Base-by-base conservation (phyloP, 2,113 vertebrate genomes). In the Oenanthe oenanthe region DNA sequence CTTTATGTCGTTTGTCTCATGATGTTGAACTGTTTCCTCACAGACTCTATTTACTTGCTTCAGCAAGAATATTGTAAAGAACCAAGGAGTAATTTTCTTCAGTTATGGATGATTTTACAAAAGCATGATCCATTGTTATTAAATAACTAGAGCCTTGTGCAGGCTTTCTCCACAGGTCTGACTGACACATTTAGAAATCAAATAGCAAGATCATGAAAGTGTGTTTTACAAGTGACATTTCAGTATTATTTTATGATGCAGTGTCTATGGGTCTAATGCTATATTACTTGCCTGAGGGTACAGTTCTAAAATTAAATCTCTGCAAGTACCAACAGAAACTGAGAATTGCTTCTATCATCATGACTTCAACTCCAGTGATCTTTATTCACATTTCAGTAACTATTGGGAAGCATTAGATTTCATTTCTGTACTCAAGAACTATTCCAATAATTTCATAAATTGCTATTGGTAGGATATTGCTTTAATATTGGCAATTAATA, bases 271-370 rank as follows among this genome's bases (percentile, higher is more conserved):
- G 58, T 92, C 56, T 85, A 80, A 83, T 76, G 50, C 88, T 92
- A 1, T 82, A 90, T 90, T 85, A 70, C 60, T 80, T 74, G 47
- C 82, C 62, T 56, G 42, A 43, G 31, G 47, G 26, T 47, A 50
- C 11, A 32, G 34, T 58, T 88, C 71, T 85, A 85, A 94, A 93
- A 85, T 82, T 76, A 79, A 83, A 85, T 56, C 38, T 89, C 77
- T 70, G 58, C 36, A 70, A 70, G 25, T 36, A 58, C 29, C 58
- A 93, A 76, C 42, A 58, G 80, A 87, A 95, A 68, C 38, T 51
- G 70, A 81, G 34, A 68, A 79, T 75, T 83, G 67, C 45, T 95
- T 92, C 87, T 88, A 34, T 82, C 38, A n/a, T 73, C 29, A 4
- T 65, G 68, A 75, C 7, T 89, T 89, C 36, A 78, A 81, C 26